A percentile compares a stretch with the other conserved stretches of the same genome.
These are phyloP conservation scores for Pammene aurita DNA, from an alignment of 2,888 invertebrate genomes.

Conservation along the genomic window DNA sequence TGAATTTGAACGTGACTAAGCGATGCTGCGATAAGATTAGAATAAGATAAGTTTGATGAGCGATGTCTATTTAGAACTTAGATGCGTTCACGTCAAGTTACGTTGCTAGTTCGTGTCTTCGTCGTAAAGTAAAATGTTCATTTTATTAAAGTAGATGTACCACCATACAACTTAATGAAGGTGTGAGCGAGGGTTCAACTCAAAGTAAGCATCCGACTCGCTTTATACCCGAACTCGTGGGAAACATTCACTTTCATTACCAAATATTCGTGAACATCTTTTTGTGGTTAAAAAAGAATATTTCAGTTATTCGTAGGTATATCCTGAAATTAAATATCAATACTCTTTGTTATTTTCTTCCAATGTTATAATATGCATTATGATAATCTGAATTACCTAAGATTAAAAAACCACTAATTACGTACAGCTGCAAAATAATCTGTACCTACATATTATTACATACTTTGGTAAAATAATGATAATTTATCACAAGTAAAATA, in stretches of 20 bases:
- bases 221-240: slow-evolving; percentile 17
- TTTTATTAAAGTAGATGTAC: neutral
- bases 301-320: neutral
- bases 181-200: slow-evolving; percentile 20
- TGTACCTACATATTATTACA: too few species aligned
- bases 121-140: slow-evolving; percentile 4
- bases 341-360: too few species aligned
- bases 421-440: too few species aligned
- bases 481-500: too few species aligned
- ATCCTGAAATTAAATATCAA: too few species aligned
- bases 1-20: slow-evolving; percentile 34
- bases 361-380: too few species aligned
- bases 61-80: slow-evolving; percentile 29
- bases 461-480: too few species aligned
- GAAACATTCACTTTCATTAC: slow-evolving; percentile 38
- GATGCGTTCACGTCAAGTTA: slow-evolving; percentile 23
- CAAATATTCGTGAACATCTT: slow-evolving; percentile 31
- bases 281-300: slow-evolving; percentile 21
- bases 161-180: slow-evolving; percentile 13
- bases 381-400: too few species aligned
- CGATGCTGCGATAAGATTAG: slow-evolving; percentile 22
- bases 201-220: slow-evolving; percentile 15
- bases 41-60: slow-evolving; percentile 28
- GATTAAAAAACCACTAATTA: too few species aligned
- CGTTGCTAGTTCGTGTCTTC: neutral